Evolutionary conservation across 2,888 invertebrate genomes (phyloP), one percentile per base, ranked within the genome.

Genomic region (Mesoligia furuncula): DNA sequence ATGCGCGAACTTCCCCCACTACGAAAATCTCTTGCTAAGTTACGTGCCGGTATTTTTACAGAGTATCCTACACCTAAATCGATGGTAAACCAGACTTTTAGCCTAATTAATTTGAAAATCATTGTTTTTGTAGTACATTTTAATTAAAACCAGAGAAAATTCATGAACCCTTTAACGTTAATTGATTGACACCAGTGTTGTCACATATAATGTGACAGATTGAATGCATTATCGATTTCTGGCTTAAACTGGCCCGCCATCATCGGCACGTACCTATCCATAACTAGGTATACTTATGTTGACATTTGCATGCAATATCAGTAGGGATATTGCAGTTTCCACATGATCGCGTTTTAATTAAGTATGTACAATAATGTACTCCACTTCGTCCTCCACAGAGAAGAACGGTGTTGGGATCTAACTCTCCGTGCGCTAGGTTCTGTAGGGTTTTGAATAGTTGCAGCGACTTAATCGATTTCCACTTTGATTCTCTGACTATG

Each of bases 181-280:
- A 81, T 71, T 81, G 85, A 85, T 75, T 85, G 75, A 85, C 85
- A 81, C 62, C 51, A 45, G 45, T 24, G 61, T 71, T 82, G 75
- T 81, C 82, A 71, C 51, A 71, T 39, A n/a, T n/a, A n/a, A 24
- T 39, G 81, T 39, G 82, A 59, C 65, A 73, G 61, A 62, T 66
- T 70, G 8, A 73, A 61, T 80, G n/a, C 81, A 85, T 81, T 67
- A 85, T 82, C 64, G 76, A 75, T 81, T 74, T 81, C 75, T 7
- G 45, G 82, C 66, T 85, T 59, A 71, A 82, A 71, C 85, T 85
- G 15, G 59, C 59, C 42, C 42, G 36, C 31, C 70, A 71, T 71
- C 67, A 45, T 71, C 15, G 66, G n/a, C 4, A 9, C 13, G 17
- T 54, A 17, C 11, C 39, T 57, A 36, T 4, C 31, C 2, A 73